These are phyloP conservation scores for Apostichopus leukothele DNA, from an alignment of 53 echinoderm and acorn worm species.

Conservation along the genomic window DNA sequence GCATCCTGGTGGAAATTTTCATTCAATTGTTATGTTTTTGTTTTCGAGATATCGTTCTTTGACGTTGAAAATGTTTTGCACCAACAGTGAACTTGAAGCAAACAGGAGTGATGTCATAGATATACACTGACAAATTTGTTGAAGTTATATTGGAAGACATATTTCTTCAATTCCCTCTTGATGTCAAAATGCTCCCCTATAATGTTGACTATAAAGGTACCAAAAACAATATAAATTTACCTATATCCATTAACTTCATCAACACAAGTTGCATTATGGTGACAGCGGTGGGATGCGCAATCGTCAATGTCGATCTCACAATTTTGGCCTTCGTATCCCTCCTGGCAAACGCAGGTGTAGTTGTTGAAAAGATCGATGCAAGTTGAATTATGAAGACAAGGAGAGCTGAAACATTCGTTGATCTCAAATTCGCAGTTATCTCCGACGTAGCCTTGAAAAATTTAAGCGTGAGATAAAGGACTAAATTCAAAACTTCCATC, in stretches of 20 bases:
- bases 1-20: too few relatives aligned
- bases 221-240: background rate
- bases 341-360: slow-evolving; percentile 63
- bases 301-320: slow-evolving; percentile 78
- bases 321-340: slow-evolving; percentile 62
- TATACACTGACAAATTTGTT: too few relatives aligned
- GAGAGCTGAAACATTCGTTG: slow-evolving; percentile 68
- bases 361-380: slow-evolving; percentile 67
- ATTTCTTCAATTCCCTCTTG: too few relatives aligned
- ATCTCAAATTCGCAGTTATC: slow-evolving; percentile 71
- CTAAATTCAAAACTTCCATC: too few relatives aligned
- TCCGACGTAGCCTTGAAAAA: slow-evolving; percentile 57
- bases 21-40: too few relatives aligned
- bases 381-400: slow-evolving; percentile 63
- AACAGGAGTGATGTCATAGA: too few relatives aligned
- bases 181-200: too few relatives aligned
- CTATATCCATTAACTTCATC: slow-evolving; percentile 66
- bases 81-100: too few relatives aligned
- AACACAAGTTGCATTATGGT: slow-evolving; percentile 56
- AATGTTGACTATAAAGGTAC: background rate
- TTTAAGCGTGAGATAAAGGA: too few relatives aligned
- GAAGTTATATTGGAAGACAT: too few relatives aligned
- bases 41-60: too few relatives aligned
- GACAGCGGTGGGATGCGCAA: slow-evolving; percentile 54
- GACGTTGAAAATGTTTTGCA: too few relatives aligned